These are phyloP conservation scores for Eclectus roratus DNA, from an alignment of 2,113 vertebrate genomes.

Conservation along the genomic window DNA sequence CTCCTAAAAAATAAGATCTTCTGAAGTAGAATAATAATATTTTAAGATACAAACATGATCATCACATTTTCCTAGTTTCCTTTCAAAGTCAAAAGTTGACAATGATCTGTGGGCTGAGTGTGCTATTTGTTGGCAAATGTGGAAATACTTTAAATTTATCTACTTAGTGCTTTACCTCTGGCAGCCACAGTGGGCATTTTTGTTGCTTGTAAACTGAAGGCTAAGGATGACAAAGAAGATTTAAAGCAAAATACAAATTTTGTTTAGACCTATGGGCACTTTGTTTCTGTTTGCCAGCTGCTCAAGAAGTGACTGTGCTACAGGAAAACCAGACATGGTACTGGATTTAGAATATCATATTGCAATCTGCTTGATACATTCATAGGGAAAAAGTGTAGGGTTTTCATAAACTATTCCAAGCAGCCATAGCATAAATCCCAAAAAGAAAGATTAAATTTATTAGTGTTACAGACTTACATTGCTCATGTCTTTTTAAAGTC, in stretches of 20 bases:
- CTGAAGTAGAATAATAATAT: background rate
- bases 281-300: background rate
- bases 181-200: background rate
- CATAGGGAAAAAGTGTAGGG: accelerated
- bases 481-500: background rate
- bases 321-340: background rate
- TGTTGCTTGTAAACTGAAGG: background rate
- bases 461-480: background rate
- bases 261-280: background rate
- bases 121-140: background rate
- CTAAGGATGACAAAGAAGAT: background rate
- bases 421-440: background rate
- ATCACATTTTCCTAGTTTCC: background rate
- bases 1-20: background rate
- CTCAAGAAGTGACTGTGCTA: background rate
- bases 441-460: background rate
- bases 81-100: background rate
- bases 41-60: background rate
- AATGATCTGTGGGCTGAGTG: background rate
- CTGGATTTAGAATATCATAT: background rate
- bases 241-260: background rate
- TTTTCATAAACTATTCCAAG: background rate
- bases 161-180: background rate
- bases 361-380: background rate
- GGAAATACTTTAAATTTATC: background rate